These are phyloP conservation scores for Macrocentrus cingulum DNA, from an alignment of 1,140 invertebrate species.

Conservation along the genomic window DNA sequence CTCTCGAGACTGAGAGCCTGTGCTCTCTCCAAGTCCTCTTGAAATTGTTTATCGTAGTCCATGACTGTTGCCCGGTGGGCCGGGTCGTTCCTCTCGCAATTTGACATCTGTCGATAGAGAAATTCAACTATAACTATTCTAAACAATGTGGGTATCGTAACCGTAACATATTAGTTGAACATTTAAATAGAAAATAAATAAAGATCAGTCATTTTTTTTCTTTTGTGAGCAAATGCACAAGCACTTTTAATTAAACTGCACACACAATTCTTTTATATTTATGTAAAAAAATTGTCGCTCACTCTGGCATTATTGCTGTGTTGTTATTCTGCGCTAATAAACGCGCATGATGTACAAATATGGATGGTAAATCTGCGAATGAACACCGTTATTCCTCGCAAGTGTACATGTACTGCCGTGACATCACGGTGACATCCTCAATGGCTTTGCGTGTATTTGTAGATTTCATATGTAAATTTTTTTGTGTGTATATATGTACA, in stretches of 20 bases:
- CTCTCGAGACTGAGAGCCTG: conserved; percentile 83
- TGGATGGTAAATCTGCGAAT: conserved; percentile 18
- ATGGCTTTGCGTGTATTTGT: conserved; percentile 22
- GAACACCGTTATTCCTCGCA: conserved; percentile 38
- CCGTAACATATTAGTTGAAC: too few species aligned
- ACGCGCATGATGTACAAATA: conserved; percentile 23
- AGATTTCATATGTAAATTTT: background rate
- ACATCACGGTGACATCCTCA: conserved; percentile 39
- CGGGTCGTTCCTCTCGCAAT: conserved; percentile 46
- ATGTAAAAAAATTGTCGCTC: conserved; percentile 21
- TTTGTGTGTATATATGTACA: too few species aligned
- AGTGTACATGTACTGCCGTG: conserved; percentile 23
- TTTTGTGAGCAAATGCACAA: too few species aligned
- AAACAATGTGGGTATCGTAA: too few species aligned
- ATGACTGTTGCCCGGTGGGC: conserved; percentile 46
- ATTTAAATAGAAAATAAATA: too few species aligned
- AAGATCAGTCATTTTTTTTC: too few species aligned
- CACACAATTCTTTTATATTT: conserved; percentile 4
- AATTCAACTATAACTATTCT: too few species aligned
- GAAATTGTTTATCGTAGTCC: conserved; percentile 79
- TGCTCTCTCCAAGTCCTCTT: conserved; percentile 82
- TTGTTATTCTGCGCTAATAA: conserved; percentile 23
- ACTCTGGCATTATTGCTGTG: conserved; percentile 41
- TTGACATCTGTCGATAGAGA: conserved; percentile 58
- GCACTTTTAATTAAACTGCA: too few species aligned